Evolutionary conservation across 2,888 invertebrate genomes (phyloP), one percentile per base, ranked within the genome.

Genomic region (Phyllotreta cruciferae): DNA sequence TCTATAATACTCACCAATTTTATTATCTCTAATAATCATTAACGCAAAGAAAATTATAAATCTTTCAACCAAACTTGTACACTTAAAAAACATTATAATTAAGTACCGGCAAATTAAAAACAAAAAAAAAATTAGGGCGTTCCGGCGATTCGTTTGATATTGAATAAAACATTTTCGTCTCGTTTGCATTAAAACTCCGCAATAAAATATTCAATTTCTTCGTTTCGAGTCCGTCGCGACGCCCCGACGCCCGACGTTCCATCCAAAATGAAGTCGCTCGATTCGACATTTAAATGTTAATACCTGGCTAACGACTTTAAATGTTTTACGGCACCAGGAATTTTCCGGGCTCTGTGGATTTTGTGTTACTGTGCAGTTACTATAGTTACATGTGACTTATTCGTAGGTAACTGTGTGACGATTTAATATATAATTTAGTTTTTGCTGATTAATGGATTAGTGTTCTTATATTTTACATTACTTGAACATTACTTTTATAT

Each of bases 221-320:
- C 44, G 14, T 44, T 44, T 24, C 24, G 11, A n/a, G 14, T 7
- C 14, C 14, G 44, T 13, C 34, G 47, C 13, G 34, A 47, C 24
- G 24, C n/a, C n/a, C n/a, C 9, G 9, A 6, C 24, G 47, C 34
- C 44, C 6, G 10, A 44, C 44, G 10, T 13, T 7, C 9, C 4
- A 3, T 49, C 49, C 1, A 37, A 52, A 52, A 35, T 52, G 52
- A 37, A 52, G 38, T 7, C 36, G 52, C 34, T 24, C 24, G 34
- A 52, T 52, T 52, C 38, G 52, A 11, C 14, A 52, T 52, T 52
- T 36, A 52, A 52, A 52, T 52, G 52, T 52, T 52, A 52, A 52
- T 52, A 52, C 37, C 52, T 52, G 52, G 24, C 4, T 37, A 37
- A 52, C 36, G 38, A 37, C 11, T 52, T 52, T 37, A 52, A 52